These are phyloP conservation scores for Lithodes maja DNA, from an alignment of 2,888 invertebrate species.

Conservation along the genomic window DNA sequence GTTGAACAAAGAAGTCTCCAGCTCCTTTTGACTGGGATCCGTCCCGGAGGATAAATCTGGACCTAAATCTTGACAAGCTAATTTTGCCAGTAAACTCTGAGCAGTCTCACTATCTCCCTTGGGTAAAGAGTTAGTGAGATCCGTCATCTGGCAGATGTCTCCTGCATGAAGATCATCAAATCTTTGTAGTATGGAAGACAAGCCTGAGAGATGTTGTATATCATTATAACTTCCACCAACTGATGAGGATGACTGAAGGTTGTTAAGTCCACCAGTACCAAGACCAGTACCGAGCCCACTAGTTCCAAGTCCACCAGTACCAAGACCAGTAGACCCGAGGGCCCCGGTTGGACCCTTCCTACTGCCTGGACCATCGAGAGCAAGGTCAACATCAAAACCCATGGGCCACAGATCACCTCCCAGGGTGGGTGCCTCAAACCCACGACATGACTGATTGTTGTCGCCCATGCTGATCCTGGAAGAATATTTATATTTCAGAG, in stretches of 20 bases:
- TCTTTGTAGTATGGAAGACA: slow-evolving; percentile 59
- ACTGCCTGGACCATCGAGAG: slow-evolving; percentile 54
- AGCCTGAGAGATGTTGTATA: slow-evolving; percentile 56
- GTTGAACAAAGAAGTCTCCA: slow-evolving; percentile 48
- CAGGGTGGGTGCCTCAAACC: slow-evolving; percentile 66
- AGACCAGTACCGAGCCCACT: slow-evolving; percentile 37
- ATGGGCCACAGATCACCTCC: slow-evolving; percentile 64
- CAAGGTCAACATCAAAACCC: slow-evolving; percentile 66
- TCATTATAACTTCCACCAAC: slow-evolving; percentile 52
- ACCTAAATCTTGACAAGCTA: slow-evolving; percentile 64
- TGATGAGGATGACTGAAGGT: slow-evolving; percentile 28
- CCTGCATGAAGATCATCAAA: slow-evolving; percentile 64
- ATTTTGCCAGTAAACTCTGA: slow-evolving; percentile 62
- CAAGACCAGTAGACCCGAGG: slow-evolving; percentile 41
- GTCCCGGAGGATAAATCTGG: slow-evolving; percentile 52
- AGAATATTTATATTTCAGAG: background rate
- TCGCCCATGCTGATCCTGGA: slow-evolving; percentile 61
- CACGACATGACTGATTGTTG: slow-evolving; percentile 53
- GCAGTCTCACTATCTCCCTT: slow-evolving; percentile 64
- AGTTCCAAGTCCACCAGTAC: slow-evolving; percentile 31
- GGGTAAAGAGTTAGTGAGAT: slow-evolving; percentile 69
- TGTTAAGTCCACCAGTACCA: slow-evolving; percentile 34
- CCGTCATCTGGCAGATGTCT: slow-evolving; percentile 67
- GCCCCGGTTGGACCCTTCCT: slow-evolving; percentile 47
- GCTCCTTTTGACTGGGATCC: slow-evolving; percentile 48